Base-by-base conservation (phyloP, 2,888 invertebrate genomes). In the Pachymerium ferrugineum region DNA sequence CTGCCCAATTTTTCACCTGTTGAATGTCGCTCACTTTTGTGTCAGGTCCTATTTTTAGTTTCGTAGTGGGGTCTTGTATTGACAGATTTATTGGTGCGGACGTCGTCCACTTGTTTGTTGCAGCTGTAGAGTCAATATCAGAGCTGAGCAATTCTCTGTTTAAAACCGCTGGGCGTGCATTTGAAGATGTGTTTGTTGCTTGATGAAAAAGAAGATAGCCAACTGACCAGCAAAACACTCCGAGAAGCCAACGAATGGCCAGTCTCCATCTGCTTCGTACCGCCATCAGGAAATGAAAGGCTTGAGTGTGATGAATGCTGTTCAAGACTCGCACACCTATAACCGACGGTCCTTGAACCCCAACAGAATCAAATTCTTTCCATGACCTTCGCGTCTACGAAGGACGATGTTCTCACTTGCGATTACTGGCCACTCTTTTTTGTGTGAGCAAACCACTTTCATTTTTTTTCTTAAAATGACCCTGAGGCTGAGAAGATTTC, bases 291-390 rank as follows among this genome's bases (percentile, higher is more conserved):
- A 47, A n/a, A n/a, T n/a, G n/a, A 47, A 6, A 3, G 6, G 16
- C 38, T 47, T 19, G 47, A 5, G 3, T 19, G 14, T 54, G n/a
- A n/a, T n/a, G n/a, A n/a, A n/a, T n/a, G n/a, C n/a, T n/a, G n/a
- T n/a, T n/a, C n/a, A n/a, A n/a, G n/a, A n/a, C n/a, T n/a, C n/a
- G n/a, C n/a, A n/a, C n/a, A n/a, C n/a, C n/a, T n/a, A n/a, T n/a
- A n/a, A n/a, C n/a, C n/a, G n/a, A 25, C 62, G 28, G 62, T 62
- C 62, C 54, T 54, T 54, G 54, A 54, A 54, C 54, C 25, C 54
- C 25, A 0, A 54, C 2, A 47, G 47, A 19, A 22, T 22, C 22
- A 54, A 25, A 62, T 28, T 2, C n/a, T 8, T 62, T 3, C 25
- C 62, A 14, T 62, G 62, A 62, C 25, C 62, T 62, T 62, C 54